Evolutionary conservation across 2,888 invertebrate species (phyloP).

Genomic region (Aspidiotus rigidus): DNA sequence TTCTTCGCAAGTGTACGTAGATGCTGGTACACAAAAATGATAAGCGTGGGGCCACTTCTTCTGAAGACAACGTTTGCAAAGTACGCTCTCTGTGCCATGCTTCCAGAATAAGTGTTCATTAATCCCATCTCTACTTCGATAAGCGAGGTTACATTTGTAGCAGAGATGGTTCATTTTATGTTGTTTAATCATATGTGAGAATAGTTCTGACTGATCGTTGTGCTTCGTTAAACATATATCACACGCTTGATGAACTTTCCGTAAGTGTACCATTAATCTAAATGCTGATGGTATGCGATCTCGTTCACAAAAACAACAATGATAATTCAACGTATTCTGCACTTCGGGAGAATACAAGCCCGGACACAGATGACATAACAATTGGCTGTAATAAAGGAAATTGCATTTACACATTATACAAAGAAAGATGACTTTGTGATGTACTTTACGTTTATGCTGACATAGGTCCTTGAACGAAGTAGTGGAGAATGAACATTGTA

Average conservation of each 20-base stretch:
- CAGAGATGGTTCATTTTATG: slow-evolving; percentile 79
- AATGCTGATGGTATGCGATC: slow-evolving; percentile 75
- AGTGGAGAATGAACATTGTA: slow-evolving; percentile 72
- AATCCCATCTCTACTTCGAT: slow-evolving; percentile 78
- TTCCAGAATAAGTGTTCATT: slow-evolving; percentile 87
- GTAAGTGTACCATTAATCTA: slow-evolving; percentile 75
- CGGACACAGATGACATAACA: slow-evolving; percentile 77
- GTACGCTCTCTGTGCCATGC: slow-evolving; percentile 78
- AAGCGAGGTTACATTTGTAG: slow-evolving; percentile 78
- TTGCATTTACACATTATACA: slow-evolving; percentile 82
- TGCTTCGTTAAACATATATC: slow-evolving; percentile 79
- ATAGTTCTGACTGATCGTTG: slow-evolving; percentile 66
- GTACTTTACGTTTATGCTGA: slow-evolving; percentile 76
- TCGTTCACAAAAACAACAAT: slow-evolving; percentile 71
- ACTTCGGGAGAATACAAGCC: slow-evolving; percentile 55
- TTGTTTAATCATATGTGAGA: slow-evolving; percentile 76
- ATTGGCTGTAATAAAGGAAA: slow-evolving; percentile 78
- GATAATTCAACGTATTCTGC: slow-evolving; percentile 59
- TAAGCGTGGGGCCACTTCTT: slow-evolving; percentile 89
- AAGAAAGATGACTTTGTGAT: slow-evolving; percentile 68
- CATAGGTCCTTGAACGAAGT: slow-evolving; percentile 73
- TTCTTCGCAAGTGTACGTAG: slow-evolving; percentile 68
- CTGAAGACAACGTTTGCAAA: slow-evolving; percentile 74
- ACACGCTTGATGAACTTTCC: slow-evolving; percentile 75
- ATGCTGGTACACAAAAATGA: slow-evolving; percentile 78